Percentiles rank a stretch among this genome's conserved stretches.
These are phyloP conservation scores for Phenganax subtilis DNA, from an alignment of 92 coral and sea anemone genomes.

Conservation along the genomic window DNA sequence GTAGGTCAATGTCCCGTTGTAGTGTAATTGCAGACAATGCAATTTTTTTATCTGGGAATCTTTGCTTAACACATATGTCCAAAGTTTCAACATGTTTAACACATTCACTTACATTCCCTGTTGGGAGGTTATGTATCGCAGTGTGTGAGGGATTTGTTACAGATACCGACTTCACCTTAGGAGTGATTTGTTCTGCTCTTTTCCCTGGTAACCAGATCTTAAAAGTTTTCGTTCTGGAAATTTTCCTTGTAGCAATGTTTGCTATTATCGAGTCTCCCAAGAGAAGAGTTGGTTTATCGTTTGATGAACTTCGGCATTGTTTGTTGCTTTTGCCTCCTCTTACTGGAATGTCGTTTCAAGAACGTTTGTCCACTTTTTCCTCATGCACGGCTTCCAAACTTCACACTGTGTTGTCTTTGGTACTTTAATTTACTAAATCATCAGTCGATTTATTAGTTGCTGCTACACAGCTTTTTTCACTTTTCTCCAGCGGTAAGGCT, in stretches of 20 bases:
- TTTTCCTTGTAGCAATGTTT: background rate
- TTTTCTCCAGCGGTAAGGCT: background rate
- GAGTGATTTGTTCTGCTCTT: slow-evolving; percentile 11
- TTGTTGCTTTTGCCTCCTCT: background rate
- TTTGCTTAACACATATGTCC: background rate
- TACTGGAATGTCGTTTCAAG: background rate
- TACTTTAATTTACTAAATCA: too few relatives aligned
- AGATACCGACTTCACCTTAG: too few relatives aligned
- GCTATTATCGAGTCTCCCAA: too few relatives aligned
- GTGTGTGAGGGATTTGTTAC: background rate
- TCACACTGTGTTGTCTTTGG: background rate
- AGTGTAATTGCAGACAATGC: slow-evolving; percentile 1
- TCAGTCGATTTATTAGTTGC: background rate
- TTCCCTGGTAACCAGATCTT: background rate
- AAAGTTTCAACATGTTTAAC: background rate
- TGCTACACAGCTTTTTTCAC: background rate
- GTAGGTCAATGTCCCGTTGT: background rate
- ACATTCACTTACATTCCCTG: too few relatives aligned
- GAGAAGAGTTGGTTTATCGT: too few relatives aligned
- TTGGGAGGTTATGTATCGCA: background rate
- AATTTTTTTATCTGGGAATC: slow-evolving; percentile 1
- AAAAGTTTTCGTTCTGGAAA: background rate
- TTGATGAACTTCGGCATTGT: too few relatives aligned
- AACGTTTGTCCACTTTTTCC: background rate
- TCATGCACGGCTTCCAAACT: background rate